Percentiles rank a stretch among this genome's conserved stretches.
phyloP scores from a whole-genome alignment of 2,888 invertebrate genomes.

The Liodrosophila aerea region DNA sequence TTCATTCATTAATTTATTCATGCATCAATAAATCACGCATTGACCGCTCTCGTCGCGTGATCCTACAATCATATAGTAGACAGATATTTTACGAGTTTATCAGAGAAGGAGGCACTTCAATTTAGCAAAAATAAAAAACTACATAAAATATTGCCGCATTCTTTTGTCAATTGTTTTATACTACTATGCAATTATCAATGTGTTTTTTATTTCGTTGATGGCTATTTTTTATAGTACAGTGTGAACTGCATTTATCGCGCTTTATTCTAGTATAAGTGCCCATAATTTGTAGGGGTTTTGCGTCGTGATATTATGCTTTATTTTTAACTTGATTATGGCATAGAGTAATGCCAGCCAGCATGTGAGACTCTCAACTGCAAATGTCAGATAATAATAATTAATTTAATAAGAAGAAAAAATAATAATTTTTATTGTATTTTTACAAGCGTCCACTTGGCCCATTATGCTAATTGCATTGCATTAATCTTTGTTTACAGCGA shows the following conservation, averaged over 20 bases:
- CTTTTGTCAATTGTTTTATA: conserved; percentile 58
- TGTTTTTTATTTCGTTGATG: conserved; percentile 8
- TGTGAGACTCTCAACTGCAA: conserved; percentile 23
- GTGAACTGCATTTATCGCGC: conserved; percentile 51
- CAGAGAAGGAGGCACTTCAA: conserved; percentile 67
- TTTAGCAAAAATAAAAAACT: conserved; percentile 47
- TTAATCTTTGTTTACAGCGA: conserved; percentile 28
- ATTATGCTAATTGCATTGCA: conserved; percentile 40
- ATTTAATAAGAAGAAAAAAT: conserved; percentile 30
- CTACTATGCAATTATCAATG: conserved; percentile 16
- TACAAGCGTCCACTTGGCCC: conserved; percentile 24
- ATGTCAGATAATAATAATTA: conserved; percentile 40
- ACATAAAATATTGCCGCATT: conserved; percentile 67
- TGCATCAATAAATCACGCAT: conserved; percentile 69
- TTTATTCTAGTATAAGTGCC: conserved; percentile 13
- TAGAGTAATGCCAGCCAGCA: conserved; percentile 28
- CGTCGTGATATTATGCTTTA: conserved; percentile 59
- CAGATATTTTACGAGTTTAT: conserved; percentile 56
- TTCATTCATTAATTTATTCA: conserved; percentile 35
- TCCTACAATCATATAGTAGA: not conserved
- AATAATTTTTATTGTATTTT: conserved; percentile 11
- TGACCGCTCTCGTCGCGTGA: conserved; percentile 37
- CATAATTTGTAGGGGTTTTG: conserved; percentile 15
- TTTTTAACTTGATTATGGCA: conserved; percentile 67
- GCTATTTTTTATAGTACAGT: conserved; percentile 17